Conservation (phyloP, 2,797 vertebrate genomes). For the Enteromius treurensis region DNA sequence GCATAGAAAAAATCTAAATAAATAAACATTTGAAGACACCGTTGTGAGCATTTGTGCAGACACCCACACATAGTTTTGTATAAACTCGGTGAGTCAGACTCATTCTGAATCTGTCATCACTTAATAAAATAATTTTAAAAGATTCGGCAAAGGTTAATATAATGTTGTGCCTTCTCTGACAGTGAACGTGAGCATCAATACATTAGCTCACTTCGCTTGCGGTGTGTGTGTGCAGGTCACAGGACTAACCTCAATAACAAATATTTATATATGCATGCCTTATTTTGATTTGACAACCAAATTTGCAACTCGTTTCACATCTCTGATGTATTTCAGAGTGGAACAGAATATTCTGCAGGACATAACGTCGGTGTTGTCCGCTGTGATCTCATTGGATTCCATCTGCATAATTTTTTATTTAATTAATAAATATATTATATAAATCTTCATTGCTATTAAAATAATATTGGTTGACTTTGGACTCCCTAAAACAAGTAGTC, state of each 20-base stretch:
- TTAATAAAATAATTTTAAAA: not conserved
- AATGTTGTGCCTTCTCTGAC: slow-evolving; percentile 6
- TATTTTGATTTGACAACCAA: not conserved
- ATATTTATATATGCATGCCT: slow-evolving; percentile 4
- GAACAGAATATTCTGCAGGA: not conserved
- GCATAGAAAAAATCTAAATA: not conserved
- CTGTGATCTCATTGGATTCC: not conserved
- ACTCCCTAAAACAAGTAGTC: not conserved
- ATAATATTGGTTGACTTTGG: not conserved
- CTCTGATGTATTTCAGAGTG: not conserved
- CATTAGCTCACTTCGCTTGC: not conserved
- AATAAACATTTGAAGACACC: slow-evolving; percentile 18
- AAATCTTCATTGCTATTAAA: not conserved
- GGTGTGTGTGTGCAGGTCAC: not conserved
- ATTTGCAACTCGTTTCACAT: not conserved
- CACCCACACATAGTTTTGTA: not conserved
- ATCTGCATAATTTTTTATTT: not conserved
- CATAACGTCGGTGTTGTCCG: not conserved
- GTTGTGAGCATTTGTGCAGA: not conserved
- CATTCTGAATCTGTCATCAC: slow-evolving; percentile 8
- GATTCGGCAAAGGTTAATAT: slow-evolving; percentile 7
- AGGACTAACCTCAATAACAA: not conserved
- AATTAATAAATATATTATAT: not conserved
- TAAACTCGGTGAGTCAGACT: not conserved
- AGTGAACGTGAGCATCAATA: not conserved